phyloP scores from a whole-genome alignment of 1,140 invertebrate species.

The Mya arenaria region DNA sequence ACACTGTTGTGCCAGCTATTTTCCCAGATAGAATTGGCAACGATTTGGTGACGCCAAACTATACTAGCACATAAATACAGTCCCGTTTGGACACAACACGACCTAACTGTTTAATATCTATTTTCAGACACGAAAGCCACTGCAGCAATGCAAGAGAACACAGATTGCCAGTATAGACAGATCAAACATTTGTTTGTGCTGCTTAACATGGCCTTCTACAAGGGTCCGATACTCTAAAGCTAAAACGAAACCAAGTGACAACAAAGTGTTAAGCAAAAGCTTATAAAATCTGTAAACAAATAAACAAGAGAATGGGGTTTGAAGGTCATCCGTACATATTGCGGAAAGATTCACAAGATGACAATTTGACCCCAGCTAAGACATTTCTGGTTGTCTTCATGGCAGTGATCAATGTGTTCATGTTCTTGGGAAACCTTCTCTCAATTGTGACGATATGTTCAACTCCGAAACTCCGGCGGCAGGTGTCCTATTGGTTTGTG shows the following conservation, averaged over 20 bases:
- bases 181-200: neutral
- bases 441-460: constrained; percentile 61
- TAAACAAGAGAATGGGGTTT: neutral
- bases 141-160: too few relatives aligned
- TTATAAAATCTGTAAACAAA: constrained; percentile 3
- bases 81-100: too few relatives aligned
- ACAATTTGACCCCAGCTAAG: constrained; percentile 44
- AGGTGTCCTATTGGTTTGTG: constrained; percentile 65
- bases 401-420: constrained; percentile 52
- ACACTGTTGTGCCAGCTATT: too few relatives aligned
- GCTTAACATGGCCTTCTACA: neutral
- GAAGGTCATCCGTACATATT: constrained; percentile 10
- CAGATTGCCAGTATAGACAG: neutral
- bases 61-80: too few relatives aligned
- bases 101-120: too few relatives aligned
- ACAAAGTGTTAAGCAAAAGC: neutral
- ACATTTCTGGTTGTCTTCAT: constrained; percentile 50
- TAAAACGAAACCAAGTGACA: neutral
- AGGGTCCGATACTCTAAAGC: constrained; percentile 9
- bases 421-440: constrained; percentile 61
- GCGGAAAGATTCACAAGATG: constrained; percentile 38
- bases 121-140: too few relatives aligned
- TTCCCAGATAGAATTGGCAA: too few relatives aligned
- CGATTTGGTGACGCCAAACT: too few relatives aligned
- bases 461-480: constrained; percentile 44